phyloP scores from a whole-genome alignment of 1,140 invertebrate genomes.

The Limonius californicus region DNA sequence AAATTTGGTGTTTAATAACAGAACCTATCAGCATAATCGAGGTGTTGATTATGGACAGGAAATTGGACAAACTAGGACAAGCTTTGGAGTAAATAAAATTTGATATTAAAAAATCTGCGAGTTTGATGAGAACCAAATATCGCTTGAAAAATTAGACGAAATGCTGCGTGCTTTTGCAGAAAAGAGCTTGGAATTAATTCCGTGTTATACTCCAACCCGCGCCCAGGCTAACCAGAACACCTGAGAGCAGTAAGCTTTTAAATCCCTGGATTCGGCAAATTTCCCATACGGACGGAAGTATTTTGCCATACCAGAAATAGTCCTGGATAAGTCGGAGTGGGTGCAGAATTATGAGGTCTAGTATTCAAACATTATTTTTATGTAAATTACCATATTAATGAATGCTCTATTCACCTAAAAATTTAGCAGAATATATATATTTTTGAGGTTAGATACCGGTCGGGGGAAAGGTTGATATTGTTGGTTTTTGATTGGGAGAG shows the following conservation, averaged over 20 bases:
- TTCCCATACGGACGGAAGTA: constrained; percentile 51
- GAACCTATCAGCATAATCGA: constrained; percentile 68
- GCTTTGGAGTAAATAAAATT: constrained; percentile 49
- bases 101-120: constrained; percentile 29
- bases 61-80: constrained; percentile 60
- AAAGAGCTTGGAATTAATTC: constrained; percentile 69
- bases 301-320: constrained; percentile 62
- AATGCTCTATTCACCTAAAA: too few species aligned
- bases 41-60: constrained; percentile 71
- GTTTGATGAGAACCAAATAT: constrained; percentile 44
- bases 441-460: too few species aligned
- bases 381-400: too few species aligned
- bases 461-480: too few species aligned
- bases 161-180: constrained; percentile 66
- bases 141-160: constrained; percentile 58
- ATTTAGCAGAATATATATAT: too few species aligned
- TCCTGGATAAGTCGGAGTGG: constrained; percentile 67
- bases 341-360: constrained; percentile 61
- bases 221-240: constrained; percentile 47
- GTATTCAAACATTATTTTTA: too few species aligned
- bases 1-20: constrained; percentile 61
- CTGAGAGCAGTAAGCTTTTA: constrained; percentile 45
- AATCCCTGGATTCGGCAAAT: constrained; percentile 54
- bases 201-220: constrained; percentile 51
- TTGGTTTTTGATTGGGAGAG: too few species aligned